Conservation (phyloP, 2,113 vertebrate genomes). For the Crotalus helleri region DNA sequence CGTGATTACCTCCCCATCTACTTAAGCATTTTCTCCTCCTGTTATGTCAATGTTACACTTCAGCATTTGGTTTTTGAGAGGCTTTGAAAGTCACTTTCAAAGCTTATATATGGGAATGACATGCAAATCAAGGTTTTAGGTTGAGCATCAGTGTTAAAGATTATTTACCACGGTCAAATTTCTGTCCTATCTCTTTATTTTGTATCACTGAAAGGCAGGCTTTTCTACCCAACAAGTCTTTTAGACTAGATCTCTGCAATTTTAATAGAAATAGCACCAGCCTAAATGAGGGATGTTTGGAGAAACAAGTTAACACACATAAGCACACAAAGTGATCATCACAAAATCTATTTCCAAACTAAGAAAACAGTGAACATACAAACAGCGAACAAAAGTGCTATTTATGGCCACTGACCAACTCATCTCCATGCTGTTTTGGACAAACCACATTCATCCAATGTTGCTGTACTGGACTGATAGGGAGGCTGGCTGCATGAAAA, state of each 20-base stretch:
- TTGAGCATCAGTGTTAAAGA: neutral
- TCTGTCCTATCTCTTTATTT: conserved; percentile 27
- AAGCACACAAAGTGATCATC: conserved; percentile 36
- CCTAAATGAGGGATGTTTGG: conserved; percentile 38
- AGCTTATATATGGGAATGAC: neutral
- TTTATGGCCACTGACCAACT: conserved; percentile 2
- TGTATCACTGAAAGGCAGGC: conserved; percentile 37
- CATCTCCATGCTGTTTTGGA: neutral
- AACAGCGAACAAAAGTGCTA: neutral
- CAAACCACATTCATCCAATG: neutral
- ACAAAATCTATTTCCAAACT: conserved; percentile 23
- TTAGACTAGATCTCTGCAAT: conserved; percentile 42
- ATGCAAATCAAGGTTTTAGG: neutral
- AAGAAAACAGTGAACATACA: neutral
- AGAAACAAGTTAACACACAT: conserved; percentile 25
- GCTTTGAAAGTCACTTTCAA: neutral
- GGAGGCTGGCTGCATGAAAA: neutral
- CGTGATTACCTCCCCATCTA: neutral
- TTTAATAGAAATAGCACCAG: conserved; percentile 56
- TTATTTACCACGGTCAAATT: conserved; percentile 38
- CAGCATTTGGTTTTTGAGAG: neutral
- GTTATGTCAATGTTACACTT: neutral
- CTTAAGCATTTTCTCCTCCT: neutral
- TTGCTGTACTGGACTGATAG: neutral
- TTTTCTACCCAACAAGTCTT: conserved; percentile 59